Conservation (phyloP, 2,888 invertebrate species). For the Xestia sexstrigata region DNA sequence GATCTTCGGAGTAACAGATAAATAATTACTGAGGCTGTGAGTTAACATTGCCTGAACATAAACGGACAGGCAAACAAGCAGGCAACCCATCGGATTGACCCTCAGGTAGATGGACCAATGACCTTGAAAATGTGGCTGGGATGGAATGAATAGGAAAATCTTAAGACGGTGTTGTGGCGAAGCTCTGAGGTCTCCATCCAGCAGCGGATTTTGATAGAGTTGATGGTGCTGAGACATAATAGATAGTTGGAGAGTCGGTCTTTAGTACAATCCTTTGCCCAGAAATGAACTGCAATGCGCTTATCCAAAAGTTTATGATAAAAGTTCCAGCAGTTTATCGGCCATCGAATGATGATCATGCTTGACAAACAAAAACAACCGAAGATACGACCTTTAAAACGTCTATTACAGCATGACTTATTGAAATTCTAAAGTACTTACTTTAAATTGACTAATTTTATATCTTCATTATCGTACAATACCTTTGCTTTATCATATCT, state of each 20-base stretch:
- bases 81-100: neutral
- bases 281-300: neutral
- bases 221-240: neutral
- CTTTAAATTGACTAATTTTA: constrained; percentile 8
- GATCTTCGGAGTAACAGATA: neutral
- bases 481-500: constrained; percentile 7
- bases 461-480: constrained; percentile 27
- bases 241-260: neutral
- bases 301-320: neutral
- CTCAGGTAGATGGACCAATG: neutral
- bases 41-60: neutral
- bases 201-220: neutral
- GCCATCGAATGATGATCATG: constrained; percentile 1
- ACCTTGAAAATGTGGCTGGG: neutral
- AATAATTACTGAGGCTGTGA: neutral
- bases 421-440: neutral
- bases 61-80: neutral
- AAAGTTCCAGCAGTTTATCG: neutral
- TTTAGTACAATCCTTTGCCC: neutral
- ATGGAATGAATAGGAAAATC: neutral
- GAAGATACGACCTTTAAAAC: neutral
- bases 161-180: neutral
- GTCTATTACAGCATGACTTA: constrained; percentile 11
- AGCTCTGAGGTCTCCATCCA: neutral
- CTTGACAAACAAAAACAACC: constrained; percentile 3